These are phyloP conservation scores for Channa striata DNA, from an alignment of 2,797 vertebrate species.

Conservation along the genomic window DNA sequence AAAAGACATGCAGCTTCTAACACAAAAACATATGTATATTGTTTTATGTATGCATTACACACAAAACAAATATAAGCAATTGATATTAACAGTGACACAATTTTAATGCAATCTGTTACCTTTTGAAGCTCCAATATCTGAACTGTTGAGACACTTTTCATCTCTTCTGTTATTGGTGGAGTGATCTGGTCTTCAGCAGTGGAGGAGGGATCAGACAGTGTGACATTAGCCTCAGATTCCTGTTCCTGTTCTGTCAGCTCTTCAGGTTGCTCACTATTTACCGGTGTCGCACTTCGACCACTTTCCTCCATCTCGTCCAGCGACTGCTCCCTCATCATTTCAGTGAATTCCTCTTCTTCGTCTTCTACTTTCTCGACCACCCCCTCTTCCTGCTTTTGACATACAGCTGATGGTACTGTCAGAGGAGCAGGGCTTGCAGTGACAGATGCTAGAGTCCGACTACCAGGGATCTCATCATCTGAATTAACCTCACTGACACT, in stretches of 20 bases:
- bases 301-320: slow-evolving; percentile 98
- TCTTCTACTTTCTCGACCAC: slow-evolving; percentile 49
- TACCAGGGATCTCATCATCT: slow-evolving; percentile 93
- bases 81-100: not conserved
- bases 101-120: slow-evolving; percentile 78
- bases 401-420: slow-evolving; percentile 49
- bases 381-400: slow-evolving; percentile 68
- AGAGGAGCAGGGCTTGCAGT: slow-evolving; percentile 77
- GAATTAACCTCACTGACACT: slow-evolving; percentile 99
- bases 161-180: slow-evolving; percentile 79
- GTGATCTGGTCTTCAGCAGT: slow-evolving; percentile 41
- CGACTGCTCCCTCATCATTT: slow-evolving; percentile 79
- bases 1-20: not conserved
- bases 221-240: slow-evolving; percentile 54
- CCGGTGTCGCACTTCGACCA: slow-evolving; percentile 95
- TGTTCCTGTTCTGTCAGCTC: slow-evolving; percentile 78
- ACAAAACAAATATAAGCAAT: not conserved
- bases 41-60: not conserved
- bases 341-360: slow-evolving; percentile 77
- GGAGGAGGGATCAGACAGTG: slow-evolving; percentile 40
- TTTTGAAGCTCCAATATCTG: slow-evolving; percentile 91
- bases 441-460: slow-evolving; percentile 88
- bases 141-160: slow-evolving; percentile 77
- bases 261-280: slow-evolving; percentile 95
- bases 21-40: not conserved